Percentiles rank a stretch among this genome's conserved stretches.
Conservation (phyloP, 2,113 vertebrate genomes). For the Neofelis nebulosa region DNA sequence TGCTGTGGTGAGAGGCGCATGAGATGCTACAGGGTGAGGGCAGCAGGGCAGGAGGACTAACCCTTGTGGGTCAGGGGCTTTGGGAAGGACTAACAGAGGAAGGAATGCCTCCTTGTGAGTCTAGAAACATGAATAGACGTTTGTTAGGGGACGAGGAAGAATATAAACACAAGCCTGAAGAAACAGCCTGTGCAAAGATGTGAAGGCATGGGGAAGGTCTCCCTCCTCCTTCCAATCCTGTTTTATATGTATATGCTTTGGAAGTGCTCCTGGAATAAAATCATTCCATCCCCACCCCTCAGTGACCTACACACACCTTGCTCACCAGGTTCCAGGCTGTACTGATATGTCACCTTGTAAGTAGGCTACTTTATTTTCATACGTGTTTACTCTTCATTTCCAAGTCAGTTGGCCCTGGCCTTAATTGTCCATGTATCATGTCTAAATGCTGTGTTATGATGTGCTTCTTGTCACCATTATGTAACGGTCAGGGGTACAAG, state of each 20-base stretch:
- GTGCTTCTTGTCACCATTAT: not conserved
- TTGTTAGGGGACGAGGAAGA: not conserved
- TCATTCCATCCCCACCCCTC: fast-evolving
- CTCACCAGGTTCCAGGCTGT: not conserved
- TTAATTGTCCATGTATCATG: not conserved
- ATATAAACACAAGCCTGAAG: not conserved
- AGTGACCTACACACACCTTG: not conserved
- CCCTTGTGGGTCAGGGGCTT: not conserved
- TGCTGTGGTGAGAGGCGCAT: fast-evolving
- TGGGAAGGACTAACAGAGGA: not conserved
- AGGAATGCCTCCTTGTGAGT: not conserved
- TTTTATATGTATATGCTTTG: not conserved
- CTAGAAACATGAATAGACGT: not conserved
- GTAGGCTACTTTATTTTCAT: not conserved
- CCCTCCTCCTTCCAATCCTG: not conserved
- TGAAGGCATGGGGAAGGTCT: not conserved
- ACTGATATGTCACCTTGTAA: not conserved
- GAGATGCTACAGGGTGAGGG: fast-evolving
- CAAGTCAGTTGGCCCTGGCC: not conserved
- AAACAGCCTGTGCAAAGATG: not conserved
- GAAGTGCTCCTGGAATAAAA: not conserved
- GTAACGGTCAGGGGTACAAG: not conserved
- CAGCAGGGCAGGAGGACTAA: fast-evolving
- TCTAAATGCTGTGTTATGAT: not conserved
- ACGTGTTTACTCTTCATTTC: not conserved